A percentile compares a stretch with the other conserved stretches of the same genome.
Evolutionary conservation across 2,113 vertebrate genomes (phyloP).

Genomic region (Melanotaenia duboulayi): DNA sequence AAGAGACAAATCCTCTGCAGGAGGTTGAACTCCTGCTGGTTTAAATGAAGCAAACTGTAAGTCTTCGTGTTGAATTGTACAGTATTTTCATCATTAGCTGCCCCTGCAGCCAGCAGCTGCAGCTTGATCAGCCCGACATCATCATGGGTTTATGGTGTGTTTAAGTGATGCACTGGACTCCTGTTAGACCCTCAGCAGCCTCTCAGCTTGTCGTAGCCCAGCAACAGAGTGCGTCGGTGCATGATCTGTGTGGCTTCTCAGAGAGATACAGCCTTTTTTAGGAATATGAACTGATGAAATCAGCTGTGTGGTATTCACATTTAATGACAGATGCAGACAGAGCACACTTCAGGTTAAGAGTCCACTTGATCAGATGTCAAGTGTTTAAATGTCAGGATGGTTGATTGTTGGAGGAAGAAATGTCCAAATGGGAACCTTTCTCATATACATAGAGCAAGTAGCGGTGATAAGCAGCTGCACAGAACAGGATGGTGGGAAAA

Average conservation of each 20-base stretch:
- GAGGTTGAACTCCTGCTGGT: too few relatives aligned
- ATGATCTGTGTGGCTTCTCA: neutral
- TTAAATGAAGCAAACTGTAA: too few relatives aligned
- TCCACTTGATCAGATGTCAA: conserved; percentile 47
- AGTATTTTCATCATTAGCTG: too few relatives aligned
- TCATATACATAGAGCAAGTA: too few relatives aligned
- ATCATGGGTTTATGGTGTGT: neutral
- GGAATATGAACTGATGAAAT: conserved; percentile 13
- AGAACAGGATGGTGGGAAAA: neutral
- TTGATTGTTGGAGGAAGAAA: conserved; percentile 22
- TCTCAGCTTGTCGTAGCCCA: conserved; percentile 32
- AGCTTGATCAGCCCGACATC: neutral
- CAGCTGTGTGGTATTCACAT: neutral
- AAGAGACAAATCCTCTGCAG: too few relatives aligned
- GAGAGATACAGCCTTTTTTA: conserved; percentile 7
- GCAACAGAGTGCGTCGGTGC: neutral
- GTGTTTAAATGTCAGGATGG: conserved; percentile 43
- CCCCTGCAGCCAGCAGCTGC: neutral
- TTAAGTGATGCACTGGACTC: conserved; percentile 7
- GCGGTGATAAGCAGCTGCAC: conserved; percentile 1
- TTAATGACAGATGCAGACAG: conserved; percentile 22
- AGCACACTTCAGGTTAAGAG: conserved; percentile 42
- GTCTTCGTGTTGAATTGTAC: too few relatives aligned
- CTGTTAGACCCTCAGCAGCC: conserved; percentile 3
- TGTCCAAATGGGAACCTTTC: neutral